Evolutionary conservation across 2,113 vertebrate species (phyloP), one percentile per base, ranked within the genome.

Genomic region (Phrynosoma platyrhinos): DNA sequence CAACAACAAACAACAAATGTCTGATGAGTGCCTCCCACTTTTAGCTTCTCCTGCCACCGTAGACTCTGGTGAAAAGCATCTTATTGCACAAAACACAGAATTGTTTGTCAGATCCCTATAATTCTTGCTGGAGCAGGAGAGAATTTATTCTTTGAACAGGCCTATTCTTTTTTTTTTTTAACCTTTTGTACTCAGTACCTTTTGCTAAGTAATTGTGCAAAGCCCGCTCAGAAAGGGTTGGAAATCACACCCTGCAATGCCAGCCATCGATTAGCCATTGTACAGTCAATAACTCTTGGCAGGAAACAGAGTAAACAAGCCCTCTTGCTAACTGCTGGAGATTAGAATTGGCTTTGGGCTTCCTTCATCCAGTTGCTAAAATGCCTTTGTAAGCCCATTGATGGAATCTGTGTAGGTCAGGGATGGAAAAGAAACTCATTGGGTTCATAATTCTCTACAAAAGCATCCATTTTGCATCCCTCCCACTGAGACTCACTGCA

Each of bases 91-190:
- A 83, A 52, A n/a, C 1, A 52, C 8, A 71, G 42, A 72, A 77
- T 0, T 0, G 25, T 42, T 53, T 72, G 10, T 14, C 68, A 86
- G 62, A 23, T 58, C 47, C 21, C 0, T 1, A 23, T 23, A 84
- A 69, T 14, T 69, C 40, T 23, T 14, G 0, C 32, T 0, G 0
- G 0, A 10, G 82, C 13, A 23, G 32, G 47, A 52, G n/a, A 68
- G 40, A 86, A 75, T 13, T 20, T 14, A 9, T 30, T 64, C 10
- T 6, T n/a, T 72, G n/a, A 69, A 53, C 12, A 64, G 2, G 78
- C 20, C 9, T 79, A 21, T 36, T 82, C 77, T 25, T 40, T 52
- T 25, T 36, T 82, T 23, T 55, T 40, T 20, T 40, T 36, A 36
- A 0, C 1, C 88, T 64, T 3, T 42, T 36, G 58, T 36, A 82